Evolutionary conservation across 2,797 vertebrate species (phyloP), one percentile per base, ranked within the genome.

Genomic region (Malacoctenus gilli): DNA sequence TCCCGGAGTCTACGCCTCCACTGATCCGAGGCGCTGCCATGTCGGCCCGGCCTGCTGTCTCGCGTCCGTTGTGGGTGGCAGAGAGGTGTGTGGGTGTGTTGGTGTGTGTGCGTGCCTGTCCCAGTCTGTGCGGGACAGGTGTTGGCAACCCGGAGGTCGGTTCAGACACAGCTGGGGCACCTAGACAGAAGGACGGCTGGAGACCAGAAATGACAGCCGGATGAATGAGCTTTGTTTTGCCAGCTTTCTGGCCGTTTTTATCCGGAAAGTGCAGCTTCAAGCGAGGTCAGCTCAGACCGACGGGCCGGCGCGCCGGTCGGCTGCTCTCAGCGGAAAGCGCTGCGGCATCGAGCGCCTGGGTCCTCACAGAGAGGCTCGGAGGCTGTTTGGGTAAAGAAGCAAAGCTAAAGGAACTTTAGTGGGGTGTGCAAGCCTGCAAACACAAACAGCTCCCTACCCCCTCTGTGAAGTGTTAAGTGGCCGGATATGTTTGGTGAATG

Each of bases 381-480:
- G 52, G 18, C 48, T 82, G 57, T 76, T 83, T 64, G 53, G 65
- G 16, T 55, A 73, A 59, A 71, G 72, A 64, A 72, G 76, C 70
- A 39, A 53, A 72, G 68, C 60, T 59, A 53, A 65, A 71, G 66
- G 53, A 71, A 36, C 58, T 75, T 64, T 65, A 63, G 81, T 78
- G 65, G 54, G 62, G 41, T 53, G 72, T 72, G 68, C 62, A 18
- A 79, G 60, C 28, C 82, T 73, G 55, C 74, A 80, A 80, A 82
- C 69, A 72, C 82, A 87, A 87, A 87, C 82, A 78, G 43, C 66
- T 62, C 46, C 67, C 75, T 59, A 7, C 68, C 59, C 79, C 78
- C 72, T 70, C 59, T 77, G 77, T 81, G 63, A 77, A 84, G 86
- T 79, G 81, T 82, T 84, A 89, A 87, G 85, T 89, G 85, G 77